Conservation (phyloP, 2,888 invertebrate species). For the Nephrotoma flavescens region DNA sequence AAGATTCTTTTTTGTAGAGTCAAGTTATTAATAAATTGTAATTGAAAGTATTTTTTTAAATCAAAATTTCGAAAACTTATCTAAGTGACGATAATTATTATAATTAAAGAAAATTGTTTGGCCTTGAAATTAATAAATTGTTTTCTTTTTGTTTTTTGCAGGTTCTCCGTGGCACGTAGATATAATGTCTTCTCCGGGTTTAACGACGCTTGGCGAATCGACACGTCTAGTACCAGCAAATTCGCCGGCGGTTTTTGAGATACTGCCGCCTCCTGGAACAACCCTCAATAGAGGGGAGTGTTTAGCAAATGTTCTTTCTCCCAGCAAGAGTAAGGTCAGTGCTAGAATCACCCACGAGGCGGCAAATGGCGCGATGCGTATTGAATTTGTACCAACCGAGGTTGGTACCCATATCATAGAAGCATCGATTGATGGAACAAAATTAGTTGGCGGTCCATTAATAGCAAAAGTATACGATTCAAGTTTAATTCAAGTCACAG, state of each 20-base stretch:
- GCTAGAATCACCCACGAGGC: slow-evolving; percentile 71
- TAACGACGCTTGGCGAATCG: slow-evolving; percentile 74
- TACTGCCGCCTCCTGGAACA: slow-evolving; percentile 36
- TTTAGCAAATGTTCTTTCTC: slow-evolving; percentile 59
- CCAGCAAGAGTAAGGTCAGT: slow-evolving; percentile 68
- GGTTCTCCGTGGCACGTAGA: slow-evolving; percentile 92
- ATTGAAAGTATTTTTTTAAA: neutral
- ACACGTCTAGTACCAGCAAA: slow-evolving; percentile 83
- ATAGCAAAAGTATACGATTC: slow-evolving; percentile 92
- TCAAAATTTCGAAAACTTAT: neutral
- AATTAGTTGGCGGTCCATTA: slow-evolving; percentile 77
- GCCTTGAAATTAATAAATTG: neutral
- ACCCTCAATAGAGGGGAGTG: slow-evolving; percentile 39
- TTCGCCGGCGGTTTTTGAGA: slow-evolving; percentile 75
- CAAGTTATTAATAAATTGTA: neutral
- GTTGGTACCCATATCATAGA: slow-evolving; percentile 92
- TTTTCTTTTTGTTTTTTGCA: slow-evolving; percentile 28
- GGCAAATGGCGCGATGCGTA: slow-evolving; percentile 69
- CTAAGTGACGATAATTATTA: neutral
- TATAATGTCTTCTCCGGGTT: slow-evolving; percentile 64
- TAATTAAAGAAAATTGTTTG: neutral
- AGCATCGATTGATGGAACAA: slow-evolving; percentile 77
- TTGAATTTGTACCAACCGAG: slow-evolving; percentile 85
- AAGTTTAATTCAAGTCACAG: slow-evolving; percentile 83
- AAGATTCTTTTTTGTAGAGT: neutral